These are phyloP conservation scores for Halcyon chelicuti DNA, from an alignment of 2,797 vertebrate genomes.

Conservation along the genomic window DNA sequence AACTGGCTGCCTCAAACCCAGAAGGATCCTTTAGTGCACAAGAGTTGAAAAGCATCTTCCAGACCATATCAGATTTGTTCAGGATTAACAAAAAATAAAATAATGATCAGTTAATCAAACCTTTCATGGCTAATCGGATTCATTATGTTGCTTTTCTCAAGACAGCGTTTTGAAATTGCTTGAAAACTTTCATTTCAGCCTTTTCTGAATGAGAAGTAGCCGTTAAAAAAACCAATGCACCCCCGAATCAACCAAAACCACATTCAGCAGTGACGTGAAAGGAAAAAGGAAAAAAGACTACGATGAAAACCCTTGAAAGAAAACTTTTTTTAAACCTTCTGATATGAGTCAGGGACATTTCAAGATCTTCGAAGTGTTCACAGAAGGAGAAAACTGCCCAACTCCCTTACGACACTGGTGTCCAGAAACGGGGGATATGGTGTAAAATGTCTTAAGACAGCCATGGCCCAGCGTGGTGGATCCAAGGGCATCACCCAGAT, in stretches of 20 bases:
- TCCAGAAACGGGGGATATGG: background rate
- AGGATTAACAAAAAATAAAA: background rate
- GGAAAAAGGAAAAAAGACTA: background rate
- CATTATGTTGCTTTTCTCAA: background rate
- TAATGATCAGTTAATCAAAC: background rate
- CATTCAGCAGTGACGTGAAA: background rate
- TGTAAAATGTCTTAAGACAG: background rate
- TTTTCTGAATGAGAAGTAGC: background rate
- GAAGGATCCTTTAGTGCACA: background rate
- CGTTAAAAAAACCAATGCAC: background rate
- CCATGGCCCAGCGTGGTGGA: rapidly evolving
- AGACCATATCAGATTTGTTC: background rate
- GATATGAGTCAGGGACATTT: background rate
- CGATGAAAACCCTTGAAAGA: background rate
- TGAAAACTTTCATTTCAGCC: background rate
- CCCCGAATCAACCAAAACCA: background rate
- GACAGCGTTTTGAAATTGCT: background rate
- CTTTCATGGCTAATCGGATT: background rate
- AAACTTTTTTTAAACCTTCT: background rate
- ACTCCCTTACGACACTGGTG: background rate
- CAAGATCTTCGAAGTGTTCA: background rate
- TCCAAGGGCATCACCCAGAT: background rate
- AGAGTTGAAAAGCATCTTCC: background rate
- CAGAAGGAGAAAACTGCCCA: background rate
- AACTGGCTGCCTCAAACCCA: background rate